These are phyloP conservation scores for Synanthedon andrenaeformis DNA, from an alignment of 2,888 invertebrate genomes.

Conservation along the genomic window DNA sequence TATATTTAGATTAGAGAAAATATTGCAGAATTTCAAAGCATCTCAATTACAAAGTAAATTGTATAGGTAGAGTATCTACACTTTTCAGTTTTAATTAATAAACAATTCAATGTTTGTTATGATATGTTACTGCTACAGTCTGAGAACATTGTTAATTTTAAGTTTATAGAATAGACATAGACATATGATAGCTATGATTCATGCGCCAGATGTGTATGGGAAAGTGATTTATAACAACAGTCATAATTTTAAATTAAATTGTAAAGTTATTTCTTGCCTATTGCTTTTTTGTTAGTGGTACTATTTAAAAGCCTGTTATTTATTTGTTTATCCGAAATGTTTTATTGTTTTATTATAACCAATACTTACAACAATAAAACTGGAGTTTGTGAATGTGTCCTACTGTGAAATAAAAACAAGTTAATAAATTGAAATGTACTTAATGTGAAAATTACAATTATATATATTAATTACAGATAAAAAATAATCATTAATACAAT, in stretches of 20 bases:
- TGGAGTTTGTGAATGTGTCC: too few species aligned
- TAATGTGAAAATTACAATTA: too few species aligned
- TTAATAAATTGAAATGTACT: too few species aligned
- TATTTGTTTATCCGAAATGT: too few species aligned
- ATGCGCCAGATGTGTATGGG: constrained; percentile 28
- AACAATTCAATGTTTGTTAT: constrained; percentile 33
- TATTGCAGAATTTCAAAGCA: neutral
- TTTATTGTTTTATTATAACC: too few species aligned
- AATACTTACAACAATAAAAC: too few species aligned
- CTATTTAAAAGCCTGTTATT: too few species aligned
- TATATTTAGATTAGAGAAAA: neutral
- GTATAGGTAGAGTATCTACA: neutral
- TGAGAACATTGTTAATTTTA: constrained; percentile 19
- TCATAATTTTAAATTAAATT: neutral
- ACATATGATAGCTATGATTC: constrained; percentile 36
- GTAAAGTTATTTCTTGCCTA: neutral
- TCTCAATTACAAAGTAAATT: neutral
- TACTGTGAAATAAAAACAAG: too few species aligned
- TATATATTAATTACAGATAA: too few species aligned
- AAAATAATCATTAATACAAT: too few species aligned
- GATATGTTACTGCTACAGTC: constrained; percentile 16
- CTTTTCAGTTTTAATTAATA: constrained; percentile 19
- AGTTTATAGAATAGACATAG: constrained; percentile 32
- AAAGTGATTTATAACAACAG: constrained; percentile 18
- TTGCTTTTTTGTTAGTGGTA: too few species aligned